phyloP scores from a whole-genome alignment of 2,797 vertebrate species.

The Pseudochromis fuscus region DNA sequence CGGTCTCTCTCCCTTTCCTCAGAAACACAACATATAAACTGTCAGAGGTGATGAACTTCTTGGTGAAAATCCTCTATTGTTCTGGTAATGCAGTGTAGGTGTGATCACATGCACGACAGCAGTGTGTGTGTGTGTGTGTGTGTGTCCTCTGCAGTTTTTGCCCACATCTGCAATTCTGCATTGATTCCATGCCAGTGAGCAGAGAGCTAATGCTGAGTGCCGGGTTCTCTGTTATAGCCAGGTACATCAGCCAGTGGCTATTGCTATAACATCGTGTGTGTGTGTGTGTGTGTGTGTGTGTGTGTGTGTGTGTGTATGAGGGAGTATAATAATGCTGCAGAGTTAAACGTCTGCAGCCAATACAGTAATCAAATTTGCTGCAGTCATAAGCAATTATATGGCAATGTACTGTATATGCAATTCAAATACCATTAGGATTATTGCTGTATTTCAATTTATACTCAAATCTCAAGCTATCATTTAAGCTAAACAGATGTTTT shows the following conservation, averaged over 20 bases:
- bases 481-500: background rate
- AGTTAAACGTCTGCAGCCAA: slow-evolving; percentile 71
- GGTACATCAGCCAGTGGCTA: slow-evolving; percentile 65
- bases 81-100: slow-evolving; percentile 51
- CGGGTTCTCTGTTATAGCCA: slow-evolving; percentile 52
- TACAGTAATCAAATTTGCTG: slow-evolving; percentile 55
- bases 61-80: slow-evolving; percentile 40
- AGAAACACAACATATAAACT: slow-evolving; percentile 23
- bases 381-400: slow-evolving; percentile 45
- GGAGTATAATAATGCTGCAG: slow-evolving; percentile 66
- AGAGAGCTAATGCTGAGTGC: slow-evolving; percentile 65
- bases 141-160: slow-evolving; percentile 70
- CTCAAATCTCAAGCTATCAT: background rate
- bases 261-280: slow-evolving; percentile 44
- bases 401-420: slow-evolving; percentile 19
- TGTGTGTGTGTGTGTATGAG: slow-evolving; percentile 55
- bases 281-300: slow-evolving; percentile 55
- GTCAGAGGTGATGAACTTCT: slow-evolving; percentile 40
- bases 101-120: slow-evolving; percentile 18
- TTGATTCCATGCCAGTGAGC: slow-evolving; percentile 75
- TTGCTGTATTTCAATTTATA: background rate
- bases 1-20: slow-evolving; percentile 21
- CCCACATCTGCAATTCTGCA: slow-evolving; percentile 77
- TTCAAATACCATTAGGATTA: slow-evolving; percentile 15
- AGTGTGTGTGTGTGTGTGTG: slow-evolving; percentile 25